phyloP scores from a whole-genome alignment of 2,797 vertebrate species.

The Dicrostonyx torquatus region DNA sequence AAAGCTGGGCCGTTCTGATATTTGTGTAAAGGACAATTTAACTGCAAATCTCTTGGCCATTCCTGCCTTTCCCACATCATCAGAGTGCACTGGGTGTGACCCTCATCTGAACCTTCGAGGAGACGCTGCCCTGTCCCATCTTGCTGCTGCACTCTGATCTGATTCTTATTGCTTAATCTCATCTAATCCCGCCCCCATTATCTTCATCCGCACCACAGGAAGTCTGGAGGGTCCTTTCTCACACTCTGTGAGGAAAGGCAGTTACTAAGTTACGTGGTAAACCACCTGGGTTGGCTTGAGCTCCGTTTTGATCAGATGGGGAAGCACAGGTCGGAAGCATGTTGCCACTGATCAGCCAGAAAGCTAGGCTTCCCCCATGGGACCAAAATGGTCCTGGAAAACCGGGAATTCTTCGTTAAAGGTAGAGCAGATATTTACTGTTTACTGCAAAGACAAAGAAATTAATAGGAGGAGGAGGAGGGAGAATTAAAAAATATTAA shows the following conservation, averaged over 20 bases:
- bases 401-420: conserved; percentile 58
- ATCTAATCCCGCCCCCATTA: conserved; percentile 91
- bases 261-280: conserved; percentile 92
- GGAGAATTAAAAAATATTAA: not conserved
- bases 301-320: conserved; percentile 89
- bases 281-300: conserved; percentile 90
- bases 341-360: conserved; percentile 86
- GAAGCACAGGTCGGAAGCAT: conserved; percentile 84
- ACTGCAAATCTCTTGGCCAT: conserved; percentile 89
- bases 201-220: conserved; percentile 91
- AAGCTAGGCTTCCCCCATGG: conserved; percentile 83
- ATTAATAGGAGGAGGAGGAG: not conserved
- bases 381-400: conserved; percentile 70
- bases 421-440: conserved; percentile 28
- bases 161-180: conserved; percentile 92
- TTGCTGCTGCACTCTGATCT: conserved; percentile 88
- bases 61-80: conserved; percentile 87
- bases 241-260: conserved; percentile 88
- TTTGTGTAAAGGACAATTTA: conserved; percentile 89
- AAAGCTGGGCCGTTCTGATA: conserved; percentile 87
- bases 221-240: conserved; percentile 90
- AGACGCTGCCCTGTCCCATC: conserved; percentile 85
- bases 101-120: conserved; percentile 87
- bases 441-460: conserved; percentile 66
- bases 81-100: conserved; percentile 86